Conservation (phyloP, 2,113 vertebrate genomes). For the Oophaga pumilio region DNA sequence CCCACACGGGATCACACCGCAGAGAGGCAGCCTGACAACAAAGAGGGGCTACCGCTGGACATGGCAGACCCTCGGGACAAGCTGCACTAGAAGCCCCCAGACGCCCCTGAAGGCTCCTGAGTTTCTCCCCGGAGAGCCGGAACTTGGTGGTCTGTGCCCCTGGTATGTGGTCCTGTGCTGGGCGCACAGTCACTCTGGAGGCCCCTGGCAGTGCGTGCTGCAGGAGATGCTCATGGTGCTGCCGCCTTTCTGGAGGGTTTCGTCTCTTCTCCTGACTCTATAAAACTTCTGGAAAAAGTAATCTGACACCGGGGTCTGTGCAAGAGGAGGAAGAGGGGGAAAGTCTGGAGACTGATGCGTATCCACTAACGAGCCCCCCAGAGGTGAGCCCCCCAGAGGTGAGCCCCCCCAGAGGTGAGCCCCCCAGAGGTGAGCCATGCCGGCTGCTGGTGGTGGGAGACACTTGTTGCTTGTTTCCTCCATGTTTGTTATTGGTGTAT, state of each 20-base stretch:
- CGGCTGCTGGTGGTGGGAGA: neutral
- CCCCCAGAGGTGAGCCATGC: neutral
- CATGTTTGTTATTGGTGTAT: too few species aligned
- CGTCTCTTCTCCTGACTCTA: neutral
- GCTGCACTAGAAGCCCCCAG: neutral
- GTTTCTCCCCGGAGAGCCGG: too few species aligned
- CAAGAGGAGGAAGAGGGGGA: too few species aligned
- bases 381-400: neutral
- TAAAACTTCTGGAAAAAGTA: neutral
- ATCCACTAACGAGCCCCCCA: neutral
- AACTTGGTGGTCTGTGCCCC: neutral
- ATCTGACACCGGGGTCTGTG: neutral
- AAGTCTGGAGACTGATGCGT: neutral
- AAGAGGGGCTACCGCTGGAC: slow-evolving; percentile 24
- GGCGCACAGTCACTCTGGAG: slow-evolving; percentile 9
- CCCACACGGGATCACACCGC: slow-evolving; percentile 12
- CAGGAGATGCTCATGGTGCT: slow-evolving; percentile 26
- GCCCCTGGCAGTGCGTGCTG: slow-evolving; percentile 1
- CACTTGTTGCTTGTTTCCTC: neutral
- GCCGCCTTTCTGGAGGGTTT: slow-evolving; percentile 19
- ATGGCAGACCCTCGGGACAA: neutral
- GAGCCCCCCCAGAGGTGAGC: neutral
- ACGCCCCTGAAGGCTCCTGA: neutral
- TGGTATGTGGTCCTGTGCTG: slow-evolving; percentile 27
- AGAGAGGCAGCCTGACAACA: slow-evolving; percentile 41